Conservation (phyloP, 2,888 invertebrate species). For the Nysson spinosus region DNA sequence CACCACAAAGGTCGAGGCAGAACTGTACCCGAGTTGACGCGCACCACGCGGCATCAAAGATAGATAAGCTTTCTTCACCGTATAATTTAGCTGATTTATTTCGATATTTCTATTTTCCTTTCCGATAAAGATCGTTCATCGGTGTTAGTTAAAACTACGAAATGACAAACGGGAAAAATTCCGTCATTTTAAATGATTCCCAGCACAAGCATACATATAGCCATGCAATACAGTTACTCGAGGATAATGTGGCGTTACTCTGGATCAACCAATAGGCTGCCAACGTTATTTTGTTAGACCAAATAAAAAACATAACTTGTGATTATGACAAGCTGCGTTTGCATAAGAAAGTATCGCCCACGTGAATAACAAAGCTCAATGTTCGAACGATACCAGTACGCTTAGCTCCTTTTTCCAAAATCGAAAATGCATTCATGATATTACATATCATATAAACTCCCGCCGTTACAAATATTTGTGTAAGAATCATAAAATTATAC, state of each 20-base stretch:
- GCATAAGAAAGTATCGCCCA: neutral
- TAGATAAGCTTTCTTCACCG: neutral
- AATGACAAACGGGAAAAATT: neutral
- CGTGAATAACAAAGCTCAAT: no score
- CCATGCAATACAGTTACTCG: no score
- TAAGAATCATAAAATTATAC: no score
- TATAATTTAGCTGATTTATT: neutral
- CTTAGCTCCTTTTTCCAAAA: no score
- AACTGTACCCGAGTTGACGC: conserved; percentile 20
- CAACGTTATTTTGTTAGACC: neutral
- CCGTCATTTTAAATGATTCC: neutral
- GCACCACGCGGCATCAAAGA: conserved; percentile 16
- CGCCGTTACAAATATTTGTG: no score
- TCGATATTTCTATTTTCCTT: neutral
- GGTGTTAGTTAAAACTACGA: neutral
- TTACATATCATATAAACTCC: no score
- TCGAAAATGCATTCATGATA: no score
- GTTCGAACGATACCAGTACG: no score
- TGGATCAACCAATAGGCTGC: conserved; percentile 20
- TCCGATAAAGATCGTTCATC: neutral
- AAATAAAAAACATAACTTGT: neutral
- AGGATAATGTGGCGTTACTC: conserved; percentile 33
- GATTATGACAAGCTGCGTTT: neutral
- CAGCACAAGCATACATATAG: no score
- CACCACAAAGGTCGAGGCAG: conserved; percentile 17